These are phyloP conservation scores for Ceratina australensis DNA, from an alignment of 1,140 invertebrate genomes.

Conservation along the genomic window DNA sequence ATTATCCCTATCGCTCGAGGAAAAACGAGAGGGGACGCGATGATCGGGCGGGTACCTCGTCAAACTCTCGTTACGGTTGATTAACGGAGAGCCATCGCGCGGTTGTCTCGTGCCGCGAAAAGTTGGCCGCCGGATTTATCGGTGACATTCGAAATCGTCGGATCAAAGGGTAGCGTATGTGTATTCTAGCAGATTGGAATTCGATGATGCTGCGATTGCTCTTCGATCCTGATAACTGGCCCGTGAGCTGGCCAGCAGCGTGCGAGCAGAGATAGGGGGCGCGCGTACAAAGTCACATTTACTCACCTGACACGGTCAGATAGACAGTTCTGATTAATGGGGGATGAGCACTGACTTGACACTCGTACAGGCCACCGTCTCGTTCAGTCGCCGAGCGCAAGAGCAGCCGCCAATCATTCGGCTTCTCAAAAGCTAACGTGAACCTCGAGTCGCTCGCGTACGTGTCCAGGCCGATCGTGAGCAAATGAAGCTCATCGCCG, in stretches of 20 bases:
- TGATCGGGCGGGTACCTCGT: neutral
- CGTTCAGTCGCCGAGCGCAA: conserved; percentile 86
- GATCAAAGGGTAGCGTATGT: conserved; percentile 50
- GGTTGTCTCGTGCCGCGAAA: neutral
- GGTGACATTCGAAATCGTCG: conserved; percentile 40
- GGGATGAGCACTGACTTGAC: conserved; percentile 89
- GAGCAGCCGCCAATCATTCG: conserved; percentile 89
- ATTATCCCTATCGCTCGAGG: neutral
- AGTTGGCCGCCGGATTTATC: conserved; percentile 39
- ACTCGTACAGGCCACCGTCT: conserved; percentile 89
- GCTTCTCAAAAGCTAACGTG: conserved; percentile 85
- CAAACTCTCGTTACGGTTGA: conserved; percentile 32
- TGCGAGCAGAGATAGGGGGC: conserved; percentile 19
- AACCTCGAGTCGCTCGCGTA: conserved; percentile 90
- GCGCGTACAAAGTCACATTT: conserved; percentile 33
- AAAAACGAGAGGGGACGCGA: conserved; percentile 5
- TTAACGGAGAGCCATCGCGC: conserved; percentile 11
- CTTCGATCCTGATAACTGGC: conserved; percentile 40
- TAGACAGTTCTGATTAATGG: conserved; percentile 86
- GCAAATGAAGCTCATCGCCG: conserved; percentile 86
- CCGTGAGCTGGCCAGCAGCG: neutral
- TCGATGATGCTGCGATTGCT: conserved; percentile 43
- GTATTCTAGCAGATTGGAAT: conserved; percentile 42
- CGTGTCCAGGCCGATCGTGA: conserved; percentile 88
- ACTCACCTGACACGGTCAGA: conserved; percentile 88